phyloP scores from a whole-genome alignment of 2,113 vertebrate genomes.

The Orycteropus afer region DNA sequence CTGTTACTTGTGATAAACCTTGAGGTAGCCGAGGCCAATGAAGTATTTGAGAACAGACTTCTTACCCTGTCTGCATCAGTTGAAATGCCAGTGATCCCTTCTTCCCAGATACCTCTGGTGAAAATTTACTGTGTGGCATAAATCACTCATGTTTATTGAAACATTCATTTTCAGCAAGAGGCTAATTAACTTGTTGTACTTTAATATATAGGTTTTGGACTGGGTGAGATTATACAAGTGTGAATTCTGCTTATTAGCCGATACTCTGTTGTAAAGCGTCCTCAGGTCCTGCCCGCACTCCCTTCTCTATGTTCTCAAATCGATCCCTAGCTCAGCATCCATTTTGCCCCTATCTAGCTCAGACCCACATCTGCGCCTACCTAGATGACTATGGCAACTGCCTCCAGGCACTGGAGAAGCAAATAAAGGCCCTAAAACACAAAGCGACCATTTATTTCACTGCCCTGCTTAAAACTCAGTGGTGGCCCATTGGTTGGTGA shows the following conservation, averaged over 20 bases:
- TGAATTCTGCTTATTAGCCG: not conserved
- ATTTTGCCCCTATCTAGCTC: not conserved
- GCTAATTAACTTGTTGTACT: slow-evolving; percentile 16
- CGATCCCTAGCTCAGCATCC: not conserved
- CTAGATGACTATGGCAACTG: not conserved
- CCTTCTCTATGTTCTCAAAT: not conserved
- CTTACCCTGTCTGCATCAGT: not conserved
- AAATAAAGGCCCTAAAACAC: not conserved
- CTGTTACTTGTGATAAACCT: not conserved
- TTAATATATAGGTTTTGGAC: not conserved
- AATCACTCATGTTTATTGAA: not conserved
- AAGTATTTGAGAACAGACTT: not conserved
- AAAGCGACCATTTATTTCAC: not conserved
- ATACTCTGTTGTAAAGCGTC: not conserved
- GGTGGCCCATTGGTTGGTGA: not conserved
- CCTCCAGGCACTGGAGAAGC: not conserved
- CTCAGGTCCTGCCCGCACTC: not conserved
- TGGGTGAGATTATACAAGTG: not conserved
- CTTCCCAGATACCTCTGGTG: not conserved
- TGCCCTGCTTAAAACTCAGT: not conserved
- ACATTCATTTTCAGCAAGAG: slow-evolving; percentile 9
- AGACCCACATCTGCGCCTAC: not conserved
- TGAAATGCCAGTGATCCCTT: not conserved
- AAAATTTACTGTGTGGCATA: not conserved
- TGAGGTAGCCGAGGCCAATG: not conserved